These are phyloP conservation scores for Drosophila sturtevanti DNA, from an alignment of 1,140 invertebrate species.

Conservation along the genomic window DNA sequence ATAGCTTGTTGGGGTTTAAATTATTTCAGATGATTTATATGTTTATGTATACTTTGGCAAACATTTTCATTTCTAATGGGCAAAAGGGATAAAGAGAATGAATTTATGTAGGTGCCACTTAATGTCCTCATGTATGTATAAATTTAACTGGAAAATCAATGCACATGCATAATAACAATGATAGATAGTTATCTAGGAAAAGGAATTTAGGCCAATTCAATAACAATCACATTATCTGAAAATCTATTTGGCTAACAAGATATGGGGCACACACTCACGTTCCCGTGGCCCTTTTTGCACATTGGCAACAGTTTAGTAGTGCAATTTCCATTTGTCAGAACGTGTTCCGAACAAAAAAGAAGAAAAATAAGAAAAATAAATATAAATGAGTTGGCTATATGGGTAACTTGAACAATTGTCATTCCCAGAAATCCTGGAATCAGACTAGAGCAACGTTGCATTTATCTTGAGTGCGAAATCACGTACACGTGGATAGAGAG, in stretches of 20 bases:
- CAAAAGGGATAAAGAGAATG: not conserved
- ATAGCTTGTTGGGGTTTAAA: no score
- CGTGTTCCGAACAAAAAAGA: conserved; percentile 52
- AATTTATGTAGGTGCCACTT: not conserved
- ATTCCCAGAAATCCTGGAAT: conserved; percentile 50
- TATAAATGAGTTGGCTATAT: conserved; percentile 24
- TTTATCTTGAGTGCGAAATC: conserved; percentile 73
- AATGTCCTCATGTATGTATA: not conserved
- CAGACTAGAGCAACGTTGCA: conserved; percentile 20
- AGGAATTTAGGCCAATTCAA: conserved; percentile 3
- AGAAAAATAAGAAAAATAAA: not conserved
- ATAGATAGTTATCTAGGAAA: not conserved
- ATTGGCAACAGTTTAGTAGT: conserved; percentile 16
- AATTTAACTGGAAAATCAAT: conserved; percentile 3
- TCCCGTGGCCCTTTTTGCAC: conserved; percentile 20
- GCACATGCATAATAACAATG: conserved; percentile 4
- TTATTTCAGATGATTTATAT: no score
- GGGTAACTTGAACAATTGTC: conserved; percentile 23
- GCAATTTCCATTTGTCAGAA: conserved; percentile 28
- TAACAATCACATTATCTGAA: conserved; percentile 15
- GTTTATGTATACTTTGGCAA: no score
- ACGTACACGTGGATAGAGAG: conserved; percentile 38
- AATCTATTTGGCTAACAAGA: conserved; percentile 4
- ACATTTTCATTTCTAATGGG: no score
- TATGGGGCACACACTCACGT: conserved; percentile 29